Evolutionary conservation across 1,140 invertebrate genomes (phyloP), one percentile per base, ranked within the genome.

Genomic region (Zaprionus tsacasi): DNA sequence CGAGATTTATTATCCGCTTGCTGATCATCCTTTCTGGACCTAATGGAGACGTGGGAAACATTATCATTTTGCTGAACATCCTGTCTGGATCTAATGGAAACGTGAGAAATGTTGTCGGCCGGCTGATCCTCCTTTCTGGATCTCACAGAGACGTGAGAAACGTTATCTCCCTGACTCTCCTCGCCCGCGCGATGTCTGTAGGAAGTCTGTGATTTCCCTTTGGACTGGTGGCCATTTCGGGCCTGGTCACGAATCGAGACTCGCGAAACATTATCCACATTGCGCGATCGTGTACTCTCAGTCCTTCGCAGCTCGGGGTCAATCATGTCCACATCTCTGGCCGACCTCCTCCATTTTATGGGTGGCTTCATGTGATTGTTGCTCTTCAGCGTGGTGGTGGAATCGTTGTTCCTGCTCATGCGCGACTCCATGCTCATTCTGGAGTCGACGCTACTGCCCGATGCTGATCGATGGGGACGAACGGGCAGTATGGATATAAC

Each of bases 1-100:
- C 15, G 36, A 13, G 68, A 70, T 12, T 12, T 10, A 2, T 48
- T 68, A 13, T 68, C 43, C 30, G 15, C 38, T 6, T 27, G 45
- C 17, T 21, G 17, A 25, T 25, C 15, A 13, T 30, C 7, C 10
- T 17, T 38, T 30, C 60, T 54, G 15, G 67, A 60, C 17, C 15
- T 33, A 0, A 43, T 4, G 1, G 67, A 61, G 15, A 43, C n/a
- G 38, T 15, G 36, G 10, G 68, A 70, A 21, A n/a, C 12, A 5
- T 48, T 68, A 13, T 68, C 43, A 17, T 17, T 33, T 3, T 27
- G 45, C 2, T 15, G 6, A 1, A 13, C 21, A 6, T 6, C 17
- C 10, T n/a, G 6, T 12, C 7, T 63, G 5, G 59, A 21, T 2
- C 7, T 50, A 4, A 21, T n/a, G 4, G 50, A 54, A 8, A 54